These are phyloP conservation scores for Sabellastarte sp. DNA, from an alignment of 2,888 invertebrate genomes.

Conservation along the genomic window DNA sequence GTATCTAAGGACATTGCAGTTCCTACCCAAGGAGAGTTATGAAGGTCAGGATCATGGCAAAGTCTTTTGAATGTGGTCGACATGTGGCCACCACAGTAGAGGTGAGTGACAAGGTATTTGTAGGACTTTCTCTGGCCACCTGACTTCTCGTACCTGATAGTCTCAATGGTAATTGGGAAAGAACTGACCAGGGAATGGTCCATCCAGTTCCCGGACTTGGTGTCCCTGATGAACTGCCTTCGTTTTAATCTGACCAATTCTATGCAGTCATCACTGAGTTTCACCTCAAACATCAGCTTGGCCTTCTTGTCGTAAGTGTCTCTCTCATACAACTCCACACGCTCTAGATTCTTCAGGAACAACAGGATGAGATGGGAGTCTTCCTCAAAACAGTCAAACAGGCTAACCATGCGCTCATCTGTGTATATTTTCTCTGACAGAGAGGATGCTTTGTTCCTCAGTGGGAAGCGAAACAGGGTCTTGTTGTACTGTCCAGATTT, in stretches of 20 bases:
- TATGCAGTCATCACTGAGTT: conserved; percentile 23
- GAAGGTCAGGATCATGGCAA: conserved; percentile 26
- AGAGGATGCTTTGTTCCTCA: conserved; percentile 34
- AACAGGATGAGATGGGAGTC: conserved; percentile 43
- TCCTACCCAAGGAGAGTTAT: conserved; percentile 38
- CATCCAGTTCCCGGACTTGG: conserved; percentile 1
- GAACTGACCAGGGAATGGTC: conserved; percentile 15
- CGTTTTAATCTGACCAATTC: conserved; percentile 22
- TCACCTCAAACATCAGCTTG: conserved; percentile 23
- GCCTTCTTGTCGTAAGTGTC: conserved; percentile 15
- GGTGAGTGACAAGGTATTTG: conserved; percentile 28
- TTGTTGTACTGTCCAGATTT: conserved; percentile 33
- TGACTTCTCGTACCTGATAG: background rate
- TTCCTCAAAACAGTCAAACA: conserved; percentile 23
- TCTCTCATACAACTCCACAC: conserved; percentile 35
- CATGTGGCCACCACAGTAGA: conserved; percentile 22
- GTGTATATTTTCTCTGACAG: conserved; percentile 27
- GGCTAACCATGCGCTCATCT: conserved; percentile 21
- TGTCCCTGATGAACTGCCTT: conserved; percentile 19
- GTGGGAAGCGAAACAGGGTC: conserved; percentile 51
- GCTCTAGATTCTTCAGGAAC: conserved; percentile 43
- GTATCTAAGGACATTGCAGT: conserved; percentile 33
- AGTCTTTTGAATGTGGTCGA: conserved; percentile 27
- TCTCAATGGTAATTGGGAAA: conserved; percentile 19
- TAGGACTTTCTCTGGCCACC: conserved; percentile 1